Evolutionary conservation across 2,113 vertebrate genomes (phyloP), one percentile per base, ranked within the genome.

Genomic region (Mus pahari): DNA sequence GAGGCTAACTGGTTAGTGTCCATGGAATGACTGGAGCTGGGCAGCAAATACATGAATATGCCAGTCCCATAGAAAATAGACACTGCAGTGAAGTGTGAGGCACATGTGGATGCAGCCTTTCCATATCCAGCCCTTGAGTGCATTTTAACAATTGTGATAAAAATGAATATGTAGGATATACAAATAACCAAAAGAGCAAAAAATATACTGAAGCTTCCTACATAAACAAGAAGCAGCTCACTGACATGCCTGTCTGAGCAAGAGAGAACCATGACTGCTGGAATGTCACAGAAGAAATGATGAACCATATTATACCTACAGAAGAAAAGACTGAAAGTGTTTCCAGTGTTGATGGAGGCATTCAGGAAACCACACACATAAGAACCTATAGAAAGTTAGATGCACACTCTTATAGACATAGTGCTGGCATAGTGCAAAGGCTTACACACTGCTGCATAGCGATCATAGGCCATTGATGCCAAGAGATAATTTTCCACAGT

Each of bases 241-340:
- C 33, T 73, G 0, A 89, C 5, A 19, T 42, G 11, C 14, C 55
- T 97, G 12, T 96, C 91, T 39, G 95, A 96, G 19, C 96, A 96
- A 55, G 95, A 95, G 2, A 97, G 95, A 92, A 26, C 20, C 75
- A 86, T 66, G 31, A 97, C 42, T 2, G 93, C 91, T 45, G 93
- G 92, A 45, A 94, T 0, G 31, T 97, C 95, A 90, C 96, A 92
- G 39, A 96, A 97, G 55, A 96, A 95, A 17, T 97, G 93, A n/a
- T 95, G 55, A 20, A 84, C 7, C 4, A 84, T 24, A 84, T 66
- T 33, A 28, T 39, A 33, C 8, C 7, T 19, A 50, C 89, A 97
- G 20, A 94, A 95, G 14, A 58, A 86, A 11, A 97, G 96, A 16
- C 75, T 75, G 10, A 97, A 95, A 0, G 81, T 95, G 78, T 90